Conservation (phyloP, 2,888 invertebrate species). For the Leptopilina myrica region DNA sequence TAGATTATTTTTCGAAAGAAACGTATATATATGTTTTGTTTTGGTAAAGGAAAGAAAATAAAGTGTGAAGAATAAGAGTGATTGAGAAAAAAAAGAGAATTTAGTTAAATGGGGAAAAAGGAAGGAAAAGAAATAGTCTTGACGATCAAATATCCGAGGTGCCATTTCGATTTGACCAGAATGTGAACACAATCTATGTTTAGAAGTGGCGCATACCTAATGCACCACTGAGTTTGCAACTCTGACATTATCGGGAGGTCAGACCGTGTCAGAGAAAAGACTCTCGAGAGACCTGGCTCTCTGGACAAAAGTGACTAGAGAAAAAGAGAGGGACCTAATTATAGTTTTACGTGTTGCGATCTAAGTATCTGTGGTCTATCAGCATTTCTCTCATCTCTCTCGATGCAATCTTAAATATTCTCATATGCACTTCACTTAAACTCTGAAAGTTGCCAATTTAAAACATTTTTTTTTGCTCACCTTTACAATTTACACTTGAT, state of each 20-base stretch:
- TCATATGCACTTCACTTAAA: too few relatives aligned
- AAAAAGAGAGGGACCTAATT: constrained; percentile 51
- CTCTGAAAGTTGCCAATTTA: too few relatives aligned
- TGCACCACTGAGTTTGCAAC: constrained; percentile 59
- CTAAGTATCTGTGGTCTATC: constrained; percentile 51
- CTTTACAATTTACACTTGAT: too few relatives aligned
- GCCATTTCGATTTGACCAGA: constrained; percentile 40
- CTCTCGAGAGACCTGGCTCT: constrained; percentile 55
- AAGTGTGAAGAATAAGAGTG: too few relatives aligned
- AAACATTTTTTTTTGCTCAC: too few relatives aligned
- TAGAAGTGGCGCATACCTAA: constrained; percentile 71
- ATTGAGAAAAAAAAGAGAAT: too few relatives aligned
- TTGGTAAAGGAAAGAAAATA: too few relatives aligned
- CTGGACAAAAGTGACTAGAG: constrained; percentile 46
- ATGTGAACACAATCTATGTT: constrained; percentile 65
- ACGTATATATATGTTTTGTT: too few relatives aligned
- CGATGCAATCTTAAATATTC: background rate
- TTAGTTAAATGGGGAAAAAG: background rate
- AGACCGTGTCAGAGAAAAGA: constrained; percentile 64
- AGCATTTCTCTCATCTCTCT: constrained; percentile 45
- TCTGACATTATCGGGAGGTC: constrained; percentile 72
- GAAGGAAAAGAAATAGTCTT: background rate
- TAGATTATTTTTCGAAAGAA: too few relatives aligned
- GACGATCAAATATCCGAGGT: constrained; percentile 13
- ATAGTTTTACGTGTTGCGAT: constrained; percentile 55